Percentiles rank a stretch among this genome's conserved stretches.
These are phyloP conservation scores for Calameuta pallipes DNA, from an alignment of 2,888 invertebrate species.

Conservation along the genomic window DNA sequence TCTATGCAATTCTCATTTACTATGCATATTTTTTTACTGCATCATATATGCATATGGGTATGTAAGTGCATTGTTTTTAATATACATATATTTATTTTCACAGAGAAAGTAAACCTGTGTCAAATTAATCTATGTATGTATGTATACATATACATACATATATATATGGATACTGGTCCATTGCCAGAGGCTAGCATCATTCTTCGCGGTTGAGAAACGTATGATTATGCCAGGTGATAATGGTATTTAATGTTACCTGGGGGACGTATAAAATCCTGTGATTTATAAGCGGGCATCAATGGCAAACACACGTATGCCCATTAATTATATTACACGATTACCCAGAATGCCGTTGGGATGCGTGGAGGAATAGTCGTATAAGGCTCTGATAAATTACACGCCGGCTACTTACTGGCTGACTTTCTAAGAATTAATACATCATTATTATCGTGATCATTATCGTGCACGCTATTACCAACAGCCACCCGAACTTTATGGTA, in stretches of 20 bases:
- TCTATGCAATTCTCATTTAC: neutral
- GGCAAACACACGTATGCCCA: conserved; percentile 31
- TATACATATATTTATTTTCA: neutral
- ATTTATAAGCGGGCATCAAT: conserved; percentile 33
- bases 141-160: neutral
- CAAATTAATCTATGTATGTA: neutral
- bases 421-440: conserved; percentile 26
- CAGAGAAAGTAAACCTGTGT: neutral
- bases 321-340: conserved; percentile 34
- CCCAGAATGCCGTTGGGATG: conserved; percentile 21
- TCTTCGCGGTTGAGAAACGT: conserved; percentile 21
- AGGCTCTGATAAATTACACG: conserved; percentile 14
- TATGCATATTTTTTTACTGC: neutral
- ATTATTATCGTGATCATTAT: conserved; percentile 14
- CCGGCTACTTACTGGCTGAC: conserved; percentile 17
- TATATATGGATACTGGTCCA: neutral
- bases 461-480: conserved; percentile 4
- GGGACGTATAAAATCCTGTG: conserved; percentile 24
- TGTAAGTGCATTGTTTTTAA: neutral
- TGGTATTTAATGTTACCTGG: conserved; percentile 22
- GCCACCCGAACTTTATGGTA: neutral
- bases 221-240: conserved; percentile 25
- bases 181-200: conserved; percentile 9
- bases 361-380: conserved; percentile 12
- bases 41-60: neutral